Base-by-base conservation (phyloP, 2,888 invertebrate species). In the Brenthis hecate region DNA sequence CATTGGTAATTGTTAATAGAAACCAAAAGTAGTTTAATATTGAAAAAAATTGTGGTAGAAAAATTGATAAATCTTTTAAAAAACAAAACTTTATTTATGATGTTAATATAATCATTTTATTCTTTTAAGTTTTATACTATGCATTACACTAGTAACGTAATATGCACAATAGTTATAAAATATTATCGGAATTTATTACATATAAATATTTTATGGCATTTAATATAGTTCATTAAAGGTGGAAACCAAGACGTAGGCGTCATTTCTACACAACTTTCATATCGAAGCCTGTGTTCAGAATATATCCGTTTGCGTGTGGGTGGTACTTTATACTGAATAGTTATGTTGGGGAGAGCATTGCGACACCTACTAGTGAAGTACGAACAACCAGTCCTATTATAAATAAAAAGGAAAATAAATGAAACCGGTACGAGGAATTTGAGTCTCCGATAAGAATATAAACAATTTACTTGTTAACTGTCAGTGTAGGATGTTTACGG, bases 271-370 rank as follows among this genome's bases (percentile, higher is more conserved):
- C 36, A 61, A 56, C 50, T 43, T 58, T 66, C 60, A 64, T 50
- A 50, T 56, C 60, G 32, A 66, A 66, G 54, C 64, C 48, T 63
- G 56, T 32, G 66, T 71, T 72, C 65, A 74, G 74, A 75, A 69
- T 75, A 72, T 73, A 75, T 75, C 70, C 65, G 81, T 75, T 78
- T 69, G 70, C 65, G 83, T 78, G 90, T 89, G 85, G 89, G 89
- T 80, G 88, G 84, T 79, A 65, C 58, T 66, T 72, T 70, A 70
- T 65, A 70, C 64, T 79, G 80, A 79, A 81, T 81, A 79, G 79
- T 77, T 81, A 81, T 80, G 81, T 77, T 79, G 82, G 83, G 68
- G 63, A 65, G 82, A 85, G 81, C 78, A 81, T 89, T 89, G 84
- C 86, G 82, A 87, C 88, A 83, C 76, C 76, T 74, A 72, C 75